Conservation (phyloP, 2,797 vertebrate species). For the Vespertilio murinus region DNA sequence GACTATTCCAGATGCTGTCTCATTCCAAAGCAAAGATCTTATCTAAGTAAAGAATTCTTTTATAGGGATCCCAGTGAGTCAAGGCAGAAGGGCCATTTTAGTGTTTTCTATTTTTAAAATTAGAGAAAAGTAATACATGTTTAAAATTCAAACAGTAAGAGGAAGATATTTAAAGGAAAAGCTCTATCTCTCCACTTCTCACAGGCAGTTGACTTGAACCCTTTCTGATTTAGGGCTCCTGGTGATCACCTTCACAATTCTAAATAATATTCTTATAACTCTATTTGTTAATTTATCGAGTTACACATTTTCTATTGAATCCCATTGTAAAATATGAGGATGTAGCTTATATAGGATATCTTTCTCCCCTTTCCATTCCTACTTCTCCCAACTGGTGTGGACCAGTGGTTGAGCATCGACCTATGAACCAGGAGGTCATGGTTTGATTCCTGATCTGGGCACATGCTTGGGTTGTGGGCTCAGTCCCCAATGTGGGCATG, state of each 20-base stretch:
- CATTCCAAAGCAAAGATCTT: background rate
- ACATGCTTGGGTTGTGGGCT: too few relatives aligned
- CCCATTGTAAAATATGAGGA: background rate
- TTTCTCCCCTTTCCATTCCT: background rate
- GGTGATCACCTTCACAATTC: background rate
- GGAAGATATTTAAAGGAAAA: background rate
- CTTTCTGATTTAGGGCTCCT: background rate
- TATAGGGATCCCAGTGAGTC: background rate
- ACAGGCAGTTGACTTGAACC: background rate
- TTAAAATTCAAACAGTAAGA: slow-evolving; percentile 2
- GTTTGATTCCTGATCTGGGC: too few relatives aligned
- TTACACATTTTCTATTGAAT: background rate
- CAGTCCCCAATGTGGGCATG: too few relatives aligned
- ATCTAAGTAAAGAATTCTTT: background rate
- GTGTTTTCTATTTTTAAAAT: background rate
- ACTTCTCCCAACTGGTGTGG: background rate
- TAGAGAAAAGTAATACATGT: background rate
- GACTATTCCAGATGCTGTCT: background rate
- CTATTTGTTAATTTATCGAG: background rate
- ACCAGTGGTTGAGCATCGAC: too few relatives aligned
- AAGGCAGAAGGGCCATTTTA: background rate
- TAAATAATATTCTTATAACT: background rate
- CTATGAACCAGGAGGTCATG: too few relatives aligned
- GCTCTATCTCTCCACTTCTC: background rate
- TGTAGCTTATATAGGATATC: background rate